Conservation (phyloP, 2,797 vertebrate genomes). For the Xenentodon cancila region DNA sequence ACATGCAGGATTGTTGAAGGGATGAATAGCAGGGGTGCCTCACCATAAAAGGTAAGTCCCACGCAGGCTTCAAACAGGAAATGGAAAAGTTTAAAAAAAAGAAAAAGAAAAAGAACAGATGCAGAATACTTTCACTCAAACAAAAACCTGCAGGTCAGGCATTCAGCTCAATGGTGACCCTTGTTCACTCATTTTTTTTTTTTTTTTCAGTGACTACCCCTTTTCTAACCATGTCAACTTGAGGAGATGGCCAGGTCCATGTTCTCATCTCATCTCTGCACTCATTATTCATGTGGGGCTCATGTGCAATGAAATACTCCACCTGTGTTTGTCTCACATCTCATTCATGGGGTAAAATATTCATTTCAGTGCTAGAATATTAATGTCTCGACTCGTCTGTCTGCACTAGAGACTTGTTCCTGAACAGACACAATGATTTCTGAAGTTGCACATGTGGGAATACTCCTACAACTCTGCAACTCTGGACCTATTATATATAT, state of each 20-base stretch:
- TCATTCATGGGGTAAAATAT: constrained; percentile 77
- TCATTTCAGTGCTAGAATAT: constrained; percentile 79
- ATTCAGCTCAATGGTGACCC: constrained; percentile 12
- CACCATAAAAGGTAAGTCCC: constrained; percentile 75
- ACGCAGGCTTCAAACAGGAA: constrained; percentile 39
- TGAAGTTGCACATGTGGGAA: background rate
- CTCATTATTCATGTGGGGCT: constrained; percentile 66
- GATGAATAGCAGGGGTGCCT: constrained; percentile 62
- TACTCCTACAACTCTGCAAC: background rate
- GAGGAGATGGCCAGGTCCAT: constrained; percentile 29
- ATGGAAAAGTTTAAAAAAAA: background rate
- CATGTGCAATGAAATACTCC: constrained; percentile 54
- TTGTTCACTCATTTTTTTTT: constrained; percentile 6
- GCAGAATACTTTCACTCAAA: constrained; percentile 1
- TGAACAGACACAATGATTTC: constrained; percentile 13
- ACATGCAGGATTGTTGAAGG: constrained; percentile 49
- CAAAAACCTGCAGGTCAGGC: constrained; percentile 22
- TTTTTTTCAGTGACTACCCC: constrained; percentile 25
- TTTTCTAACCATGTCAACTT: constrained; percentile 19
- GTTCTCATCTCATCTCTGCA: constrained; percentile 66
- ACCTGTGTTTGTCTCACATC: constrained; percentile 64
- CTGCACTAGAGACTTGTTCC: constrained; percentile 24
- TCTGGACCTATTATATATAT: no score
- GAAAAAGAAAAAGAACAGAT: constrained; percentile 2
- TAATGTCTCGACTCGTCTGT: constrained; percentile 57